Evolutionary conservation across 2,797 vertebrate genomes (phyloP).

Genomic region (Eulemur rubriventer): DNA sequence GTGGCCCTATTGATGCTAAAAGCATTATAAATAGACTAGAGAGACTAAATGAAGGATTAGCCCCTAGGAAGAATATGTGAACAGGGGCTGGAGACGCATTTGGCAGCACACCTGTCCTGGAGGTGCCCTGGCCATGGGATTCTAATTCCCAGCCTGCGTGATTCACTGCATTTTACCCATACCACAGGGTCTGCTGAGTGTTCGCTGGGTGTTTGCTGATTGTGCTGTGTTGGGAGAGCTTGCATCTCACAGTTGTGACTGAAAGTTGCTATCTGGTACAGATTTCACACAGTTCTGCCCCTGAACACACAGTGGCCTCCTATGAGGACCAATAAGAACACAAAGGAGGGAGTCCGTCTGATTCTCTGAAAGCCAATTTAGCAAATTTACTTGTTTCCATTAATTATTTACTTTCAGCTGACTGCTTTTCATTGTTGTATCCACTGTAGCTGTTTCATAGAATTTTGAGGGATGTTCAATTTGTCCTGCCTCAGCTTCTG

Average conservation of each 20-base stretch:
- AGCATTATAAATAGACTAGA: neutral
- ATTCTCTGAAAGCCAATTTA: constrained; percentile 45
- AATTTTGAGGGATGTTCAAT: neutral
- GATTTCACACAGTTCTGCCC: neutral
- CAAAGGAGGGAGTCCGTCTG: neutral
- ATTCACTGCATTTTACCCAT: neutral
- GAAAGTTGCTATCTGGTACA: neutral
- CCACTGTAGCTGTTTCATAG: neutral
- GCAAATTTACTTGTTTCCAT: constrained; percentile 50
- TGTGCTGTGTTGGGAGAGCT: neutral
- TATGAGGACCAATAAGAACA: neutral
- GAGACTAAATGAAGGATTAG: constrained; percentile 24
- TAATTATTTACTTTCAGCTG: constrained; percentile 60
- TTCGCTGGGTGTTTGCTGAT: neutral
- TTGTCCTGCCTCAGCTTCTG: neutral
- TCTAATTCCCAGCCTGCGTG: neutral
- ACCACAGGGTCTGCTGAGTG: neutral
- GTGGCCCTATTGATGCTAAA: neutral
- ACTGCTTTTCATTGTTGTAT: constrained; percentile 46
- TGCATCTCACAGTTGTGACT: neutral
- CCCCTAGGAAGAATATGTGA: neutral
- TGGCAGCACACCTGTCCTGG: neutral
- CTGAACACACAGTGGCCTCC: neutral
- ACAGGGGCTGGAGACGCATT: neutral
- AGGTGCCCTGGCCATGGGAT: neutral